Percentiles rank a stretch among this genome's conserved stretches.
Conservation (phyloP, 2,888 invertebrate genomes). For the Antheraea assamensis region DNA sequence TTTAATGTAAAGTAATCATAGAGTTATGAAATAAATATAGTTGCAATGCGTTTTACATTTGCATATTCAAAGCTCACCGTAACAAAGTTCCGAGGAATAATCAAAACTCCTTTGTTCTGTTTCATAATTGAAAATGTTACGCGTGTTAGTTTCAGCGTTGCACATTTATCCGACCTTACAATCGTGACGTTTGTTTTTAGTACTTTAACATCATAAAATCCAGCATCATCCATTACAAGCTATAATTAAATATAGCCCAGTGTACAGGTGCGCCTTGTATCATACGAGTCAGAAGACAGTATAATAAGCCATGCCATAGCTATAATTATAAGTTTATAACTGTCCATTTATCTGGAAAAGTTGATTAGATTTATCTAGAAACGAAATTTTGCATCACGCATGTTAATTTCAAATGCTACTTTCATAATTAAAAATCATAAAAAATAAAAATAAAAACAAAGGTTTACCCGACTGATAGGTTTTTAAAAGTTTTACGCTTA, state of each 20-base stretch:
- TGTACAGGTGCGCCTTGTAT: background rate
- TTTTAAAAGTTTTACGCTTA: too few relatives aligned
- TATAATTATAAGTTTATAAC: too few relatives aligned
- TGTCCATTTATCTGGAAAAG: too few relatives aligned
- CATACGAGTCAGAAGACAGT: background rate
- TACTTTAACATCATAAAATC: background rate
- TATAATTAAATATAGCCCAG: background rate
- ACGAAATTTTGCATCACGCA: too few relatives aligned
- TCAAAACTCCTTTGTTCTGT: constrained; percentile 10
- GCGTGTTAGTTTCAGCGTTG: background rate
- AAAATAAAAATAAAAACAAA: too few relatives aligned
- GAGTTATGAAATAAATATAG: background rate
- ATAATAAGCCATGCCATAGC: background rate
- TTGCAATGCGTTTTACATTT: background rate
- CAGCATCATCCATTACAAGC: background rate
- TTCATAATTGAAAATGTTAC: background rate
- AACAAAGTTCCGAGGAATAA: constrained; percentile 9
- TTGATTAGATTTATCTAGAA: too few relatives aligned
- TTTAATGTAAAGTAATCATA: background rate
- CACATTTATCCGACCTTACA: background rate
- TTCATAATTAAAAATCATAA: too few relatives aligned
- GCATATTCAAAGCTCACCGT: background rate
- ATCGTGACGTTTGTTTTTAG: background rate
- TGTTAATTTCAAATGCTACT: too few relatives aligned
- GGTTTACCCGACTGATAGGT: too few relatives aligned